These are phyloP conservation scores for Drosophila infuscata DNA, from an alignment of 2,888 invertebrate genomes.

Conservation along the genomic window DNA sequence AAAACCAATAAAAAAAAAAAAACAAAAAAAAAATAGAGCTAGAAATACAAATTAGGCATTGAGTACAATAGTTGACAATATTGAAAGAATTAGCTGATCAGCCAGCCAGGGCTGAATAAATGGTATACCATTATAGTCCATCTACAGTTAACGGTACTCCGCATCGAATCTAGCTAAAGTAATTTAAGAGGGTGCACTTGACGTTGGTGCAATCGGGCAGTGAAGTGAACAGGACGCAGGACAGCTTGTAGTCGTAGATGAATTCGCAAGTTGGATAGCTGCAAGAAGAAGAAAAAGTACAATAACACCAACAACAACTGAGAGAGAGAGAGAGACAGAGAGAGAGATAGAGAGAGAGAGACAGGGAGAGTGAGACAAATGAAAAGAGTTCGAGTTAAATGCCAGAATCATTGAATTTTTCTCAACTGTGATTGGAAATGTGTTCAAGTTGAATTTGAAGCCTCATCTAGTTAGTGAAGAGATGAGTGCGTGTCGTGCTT, in stretches of 20 bases:
- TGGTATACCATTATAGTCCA: background rate
- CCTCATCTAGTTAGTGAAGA: background rate
- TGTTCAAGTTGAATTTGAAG: background rate
- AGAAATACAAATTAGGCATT: conserved; percentile 30
- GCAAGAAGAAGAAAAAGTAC: conserved; percentile 22
- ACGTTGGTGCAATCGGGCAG: conserved; percentile 84
- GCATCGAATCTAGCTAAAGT: conserved; percentile 72
- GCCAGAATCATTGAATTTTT: conserved; percentile 15
- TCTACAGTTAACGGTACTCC: conserved; percentile 4
- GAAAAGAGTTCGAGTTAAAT: conserved; percentile 1
- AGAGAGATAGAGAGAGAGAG: background rate
- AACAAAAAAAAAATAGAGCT: conserved; percentile 13
- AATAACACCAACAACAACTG: background rate
- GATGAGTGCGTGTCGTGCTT: background rate
- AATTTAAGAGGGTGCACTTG: conserved; percentile 83
- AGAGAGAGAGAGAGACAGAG: background rate
- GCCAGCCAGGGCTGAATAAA: conserved; percentile 10
- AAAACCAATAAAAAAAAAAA: conserved; percentile 17
- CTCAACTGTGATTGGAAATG: conserved; percentile 1
- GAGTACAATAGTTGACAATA: conserved; percentile 34
- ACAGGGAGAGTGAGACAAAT: background rate
- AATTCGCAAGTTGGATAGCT: conserved; percentile 84
- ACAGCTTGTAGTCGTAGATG: conserved; percentile 84
- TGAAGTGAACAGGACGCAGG: conserved; percentile 84
- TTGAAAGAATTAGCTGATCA: conserved; percentile 3